A percentile compares a stretch with the other conserved stretches of the same genome.
Evolutionary conservation across 2,113 vertebrate species (phyloP).

Genomic region (Nyctibius bracteatus): DNA sequence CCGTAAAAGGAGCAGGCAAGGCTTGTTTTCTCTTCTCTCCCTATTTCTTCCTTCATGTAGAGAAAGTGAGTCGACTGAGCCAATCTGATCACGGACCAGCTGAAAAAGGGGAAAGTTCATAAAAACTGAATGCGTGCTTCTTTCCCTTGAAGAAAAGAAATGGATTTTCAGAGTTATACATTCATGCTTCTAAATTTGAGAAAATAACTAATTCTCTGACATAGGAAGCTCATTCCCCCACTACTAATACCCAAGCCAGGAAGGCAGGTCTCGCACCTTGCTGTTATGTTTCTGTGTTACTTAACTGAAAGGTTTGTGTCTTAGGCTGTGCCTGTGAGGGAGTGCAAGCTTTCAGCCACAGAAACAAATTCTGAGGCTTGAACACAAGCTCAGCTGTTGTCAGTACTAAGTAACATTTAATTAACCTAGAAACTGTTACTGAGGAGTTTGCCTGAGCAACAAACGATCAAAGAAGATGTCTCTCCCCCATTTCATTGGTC

Average conservation of each 20-base stretch:
- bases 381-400: background rate
- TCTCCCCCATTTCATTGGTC: background rate
- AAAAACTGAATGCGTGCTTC: background rate
- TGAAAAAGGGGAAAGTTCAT: background rate
- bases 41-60: background rate
- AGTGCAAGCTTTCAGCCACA: background rate
- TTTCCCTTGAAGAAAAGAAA: background rate
- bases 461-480: slow-evolving; percentile 6
- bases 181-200: background rate
- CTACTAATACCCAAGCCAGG: background rate
- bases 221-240: background rate
- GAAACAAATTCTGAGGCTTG: background rate
- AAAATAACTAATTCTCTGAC: background rate
- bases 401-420: background rate
- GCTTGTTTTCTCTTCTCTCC: background rate
- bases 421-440: slow-evolving; percentile 8
- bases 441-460: background rate
- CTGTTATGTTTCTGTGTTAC: background rate
- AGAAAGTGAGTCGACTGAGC: background rate
- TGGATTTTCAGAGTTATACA: background rate
- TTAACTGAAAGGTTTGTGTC: background rate
- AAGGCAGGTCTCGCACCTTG: background rate
- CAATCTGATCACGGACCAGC: background rate
- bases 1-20: background rate
- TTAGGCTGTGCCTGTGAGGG: background rate